A percentile compares a stretch with the other conserved stretches of the same genome.
Conservation (phyloP, 2,888 invertebrate genomes). For the Tryphoninae sp. region DNA sequence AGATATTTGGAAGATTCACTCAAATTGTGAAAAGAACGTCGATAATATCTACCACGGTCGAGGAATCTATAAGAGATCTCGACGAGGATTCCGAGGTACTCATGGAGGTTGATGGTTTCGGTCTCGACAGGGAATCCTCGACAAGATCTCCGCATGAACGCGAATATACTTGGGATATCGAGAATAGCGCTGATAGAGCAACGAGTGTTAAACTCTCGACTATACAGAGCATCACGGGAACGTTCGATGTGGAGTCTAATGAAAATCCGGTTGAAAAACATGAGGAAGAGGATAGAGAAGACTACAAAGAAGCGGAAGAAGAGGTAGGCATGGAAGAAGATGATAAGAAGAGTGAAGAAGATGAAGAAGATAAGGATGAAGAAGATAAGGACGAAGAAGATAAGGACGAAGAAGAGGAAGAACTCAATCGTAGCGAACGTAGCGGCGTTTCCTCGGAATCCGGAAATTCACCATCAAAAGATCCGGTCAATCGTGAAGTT, state of each 20-base stretch:
- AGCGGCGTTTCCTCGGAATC: neutral
- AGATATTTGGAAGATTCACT: constrained; percentile 26
- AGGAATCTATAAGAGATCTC: constrained; percentile 40
- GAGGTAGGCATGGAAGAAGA: neutral
- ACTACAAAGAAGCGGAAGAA: constrained; percentile 15
- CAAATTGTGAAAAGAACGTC: neutral
- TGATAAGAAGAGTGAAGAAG: constrained; percentile 40
- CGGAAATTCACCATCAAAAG: constrained; percentile 3
- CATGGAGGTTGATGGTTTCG: constrained; percentile 65
- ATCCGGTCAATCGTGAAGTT: neutral
- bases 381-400: constrained; percentile 42
- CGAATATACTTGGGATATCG: constrained; percentile 27
- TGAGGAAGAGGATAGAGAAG: constrained; percentile 15
- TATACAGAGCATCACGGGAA: neutral
- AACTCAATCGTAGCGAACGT: constrained; percentile 41
- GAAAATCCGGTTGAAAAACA: neutral
- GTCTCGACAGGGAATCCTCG: constrained; percentile 62
- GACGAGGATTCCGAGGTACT: constrained; percentile 60
- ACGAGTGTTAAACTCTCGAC: neutral
- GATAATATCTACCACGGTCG: constrained; percentile 15
- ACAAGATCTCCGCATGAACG: constrained; percentile 23
- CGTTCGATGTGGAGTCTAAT: neutral
- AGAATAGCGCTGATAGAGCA: constrained; percentile 4
- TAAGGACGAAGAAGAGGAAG: constrained; percentile 29
- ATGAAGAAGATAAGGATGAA: constrained; percentile 34